These are phyloP conservation scores for Pipistrellus pygmaeus DNA, from an alignment of 2,797 vertebrate species.

Conservation along the genomic window DNA sequence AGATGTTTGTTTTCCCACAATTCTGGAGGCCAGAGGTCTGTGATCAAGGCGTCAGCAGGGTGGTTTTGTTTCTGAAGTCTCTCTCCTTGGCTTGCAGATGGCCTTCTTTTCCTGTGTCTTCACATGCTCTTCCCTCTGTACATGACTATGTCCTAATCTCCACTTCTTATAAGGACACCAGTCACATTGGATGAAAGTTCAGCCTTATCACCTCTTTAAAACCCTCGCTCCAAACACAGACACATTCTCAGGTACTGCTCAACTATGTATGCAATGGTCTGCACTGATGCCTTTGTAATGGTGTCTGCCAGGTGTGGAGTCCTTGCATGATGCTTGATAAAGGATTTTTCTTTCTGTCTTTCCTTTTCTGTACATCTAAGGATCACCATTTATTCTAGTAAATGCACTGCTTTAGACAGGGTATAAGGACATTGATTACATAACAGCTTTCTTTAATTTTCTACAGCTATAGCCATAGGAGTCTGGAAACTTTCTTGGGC, in stretches of 20 bases:
- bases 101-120: background rate
- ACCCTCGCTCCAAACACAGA: background rate
- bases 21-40: background rate
- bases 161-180: background rate
- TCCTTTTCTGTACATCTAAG: background rate
- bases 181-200: background rate
- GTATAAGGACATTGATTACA: background rate
- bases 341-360: background rate
- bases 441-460: background rate
- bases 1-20: background rate
- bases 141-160: background rate
- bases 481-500: background rate
- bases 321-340: background rate
- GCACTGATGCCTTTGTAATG: background rate
- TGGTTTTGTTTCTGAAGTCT: background rate
- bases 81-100: background rate
- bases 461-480: background rate
- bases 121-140: background rate
- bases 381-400: background rate
- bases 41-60: background rate
- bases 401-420: background rate
- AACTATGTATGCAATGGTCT: background rate
- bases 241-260: background rate
- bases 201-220: background rate
- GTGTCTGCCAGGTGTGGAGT: background rate